Percentiles rank a stretch among this genome's conserved stretches.
Conservation (phyloP, 2,113 vertebrate species). For the Pomatorhinus ruficollis region DNA sequence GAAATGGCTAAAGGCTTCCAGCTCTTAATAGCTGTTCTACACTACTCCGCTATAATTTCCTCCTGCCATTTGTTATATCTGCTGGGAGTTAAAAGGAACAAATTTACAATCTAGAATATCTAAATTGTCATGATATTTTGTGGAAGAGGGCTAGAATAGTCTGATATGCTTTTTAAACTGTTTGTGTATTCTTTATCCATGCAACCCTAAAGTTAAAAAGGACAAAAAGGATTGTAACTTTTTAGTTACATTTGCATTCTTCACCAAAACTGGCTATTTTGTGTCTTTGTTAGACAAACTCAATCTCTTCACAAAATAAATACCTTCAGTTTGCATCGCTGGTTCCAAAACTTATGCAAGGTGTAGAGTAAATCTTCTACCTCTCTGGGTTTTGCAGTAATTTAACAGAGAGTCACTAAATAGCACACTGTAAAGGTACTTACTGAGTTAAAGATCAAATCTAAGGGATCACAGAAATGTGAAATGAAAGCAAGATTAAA, state of each 20-base stretch:
- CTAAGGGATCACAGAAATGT: neutral
- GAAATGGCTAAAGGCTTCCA: neutral
- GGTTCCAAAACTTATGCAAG: neutral
- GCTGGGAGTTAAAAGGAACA: neutral
- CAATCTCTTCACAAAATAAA: neutral
- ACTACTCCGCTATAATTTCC: neutral
- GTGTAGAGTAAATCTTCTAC: neutral
- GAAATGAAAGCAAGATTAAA: neutral
- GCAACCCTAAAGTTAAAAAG: neutral
- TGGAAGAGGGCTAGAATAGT: neutral
- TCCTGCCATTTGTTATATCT: neutral
- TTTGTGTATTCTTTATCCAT: neutral
- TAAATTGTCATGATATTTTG: neutral
- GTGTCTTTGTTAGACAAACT: neutral
- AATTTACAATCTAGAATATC: neutral
- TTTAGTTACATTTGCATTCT: too few species aligned
- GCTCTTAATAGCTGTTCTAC: neutral
- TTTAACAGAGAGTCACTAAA: neutral
- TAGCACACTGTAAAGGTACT: neutral
- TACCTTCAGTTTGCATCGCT: neutral
- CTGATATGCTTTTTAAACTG: neutral
- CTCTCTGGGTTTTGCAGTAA: neutral
- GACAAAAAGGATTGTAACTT: neutral
- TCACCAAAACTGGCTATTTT: neutral
- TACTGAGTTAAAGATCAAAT: neutral